Evolutionary conservation across 2,888 invertebrate species (phyloP).

Genomic region (Synergus gifuensis): DNA sequence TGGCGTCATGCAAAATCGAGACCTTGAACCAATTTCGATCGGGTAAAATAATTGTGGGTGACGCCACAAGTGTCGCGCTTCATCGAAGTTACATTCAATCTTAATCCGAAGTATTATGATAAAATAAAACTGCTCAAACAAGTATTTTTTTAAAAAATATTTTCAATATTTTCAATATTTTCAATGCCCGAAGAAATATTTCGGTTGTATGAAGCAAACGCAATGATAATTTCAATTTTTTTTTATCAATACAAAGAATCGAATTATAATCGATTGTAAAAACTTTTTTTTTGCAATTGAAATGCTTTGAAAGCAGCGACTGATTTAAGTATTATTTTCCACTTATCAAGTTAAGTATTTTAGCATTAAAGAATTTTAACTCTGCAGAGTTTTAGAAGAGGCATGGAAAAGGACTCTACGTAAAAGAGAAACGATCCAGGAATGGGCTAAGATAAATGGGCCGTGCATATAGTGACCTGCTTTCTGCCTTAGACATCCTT

Average conservation of each 20-base stretch:
- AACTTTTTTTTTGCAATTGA: background rate
- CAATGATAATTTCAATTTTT: too few species aligned
- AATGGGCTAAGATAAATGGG: background rate
- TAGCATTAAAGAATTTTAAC: background rate
- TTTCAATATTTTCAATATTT: too few species aligned
- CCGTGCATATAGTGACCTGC: background rate
- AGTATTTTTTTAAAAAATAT: too few species aligned
- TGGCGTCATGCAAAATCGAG: background rate
- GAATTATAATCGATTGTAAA: too few species aligned
- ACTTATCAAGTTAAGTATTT: background rate
- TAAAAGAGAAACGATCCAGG: constrained; percentile 15
- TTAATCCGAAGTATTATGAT: too few species aligned
- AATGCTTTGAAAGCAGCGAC: background rate
- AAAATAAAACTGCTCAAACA: too few species aligned
- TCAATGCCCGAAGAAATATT: too few species aligned
- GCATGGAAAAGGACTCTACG: background rate
- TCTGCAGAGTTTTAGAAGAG: background rate
- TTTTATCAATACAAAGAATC: too few species aligned
- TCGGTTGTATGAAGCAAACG: too few species aligned
- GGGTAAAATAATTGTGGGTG: constrained; percentile 55
- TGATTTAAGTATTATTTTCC: background rate
- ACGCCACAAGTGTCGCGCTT: constrained; percentile 48
- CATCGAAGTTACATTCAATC: background rate
- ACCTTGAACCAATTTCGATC: constrained; percentile 70
- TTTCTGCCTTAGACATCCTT: constrained; percentile 5